A percentile compares a stretch with the other conserved stretches of the same genome.
Conservation (phyloP, 1,140 invertebrate species). For the Bombus affinis region DNA sequence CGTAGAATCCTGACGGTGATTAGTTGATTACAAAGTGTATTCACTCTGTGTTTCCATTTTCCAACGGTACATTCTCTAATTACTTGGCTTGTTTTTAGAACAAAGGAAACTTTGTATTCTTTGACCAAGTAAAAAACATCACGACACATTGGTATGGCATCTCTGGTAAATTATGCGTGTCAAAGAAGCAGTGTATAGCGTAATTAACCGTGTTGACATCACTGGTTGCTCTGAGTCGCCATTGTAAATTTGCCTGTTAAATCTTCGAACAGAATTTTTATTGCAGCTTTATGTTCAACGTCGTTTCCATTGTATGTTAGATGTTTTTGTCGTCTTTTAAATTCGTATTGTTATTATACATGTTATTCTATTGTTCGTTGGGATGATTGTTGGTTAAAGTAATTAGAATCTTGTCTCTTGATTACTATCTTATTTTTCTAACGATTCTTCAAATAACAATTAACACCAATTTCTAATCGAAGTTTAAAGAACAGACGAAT, state of each 20-base stretch:
- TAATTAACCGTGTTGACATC: neutral
- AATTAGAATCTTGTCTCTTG: too few species aligned
- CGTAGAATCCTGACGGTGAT: conserved; percentile 32
- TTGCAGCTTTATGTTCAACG: neutral
- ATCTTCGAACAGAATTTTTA: neutral
- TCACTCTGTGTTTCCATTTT: conserved; percentile 28
- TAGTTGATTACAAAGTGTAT: conserved; percentile 56
- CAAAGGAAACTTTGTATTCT: conserved; percentile 20
- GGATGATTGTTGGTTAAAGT: too few species aligned
- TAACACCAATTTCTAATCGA: too few species aligned
- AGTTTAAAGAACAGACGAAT: too few species aligned
- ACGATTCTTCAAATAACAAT: too few species aligned
- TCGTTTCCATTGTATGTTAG: neutral
- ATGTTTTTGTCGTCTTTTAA: neutral
- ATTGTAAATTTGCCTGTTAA: neutral
- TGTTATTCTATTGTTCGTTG: too few species aligned
- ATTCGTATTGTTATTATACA: too few species aligned
- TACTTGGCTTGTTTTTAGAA: conserved; percentile 21
- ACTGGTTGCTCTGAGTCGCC: neutral
- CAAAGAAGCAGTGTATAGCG: neutral
- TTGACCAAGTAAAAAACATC: neutral
- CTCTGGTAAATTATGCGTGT: conserved; percentile 12
- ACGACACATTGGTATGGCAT: conserved; percentile 4
- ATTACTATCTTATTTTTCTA: too few species aligned
- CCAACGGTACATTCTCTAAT: conserved; percentile 54